Evolutionary conservation across 2,113 vertebrate genomes (phyloP), one percentile per base, ranked within the genome.

Genomic region (Hemibagrus wyckioides): DNA sequence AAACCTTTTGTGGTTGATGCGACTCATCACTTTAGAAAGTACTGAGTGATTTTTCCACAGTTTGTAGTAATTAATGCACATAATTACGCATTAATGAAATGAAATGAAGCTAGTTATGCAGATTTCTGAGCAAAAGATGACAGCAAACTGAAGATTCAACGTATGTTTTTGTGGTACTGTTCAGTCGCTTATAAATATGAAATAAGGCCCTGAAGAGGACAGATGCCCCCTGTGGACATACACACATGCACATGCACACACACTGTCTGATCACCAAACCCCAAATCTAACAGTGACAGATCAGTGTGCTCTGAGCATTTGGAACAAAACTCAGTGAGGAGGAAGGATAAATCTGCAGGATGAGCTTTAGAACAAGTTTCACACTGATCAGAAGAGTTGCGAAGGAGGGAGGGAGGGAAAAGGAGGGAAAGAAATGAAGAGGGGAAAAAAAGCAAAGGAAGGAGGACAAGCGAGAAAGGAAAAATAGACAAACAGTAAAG

Each of bases 181-280:
- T 67, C 25, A 8, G 39, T 67, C 30, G 30, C 14, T 33, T 67
- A 33, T 36, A 67, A 67, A 67, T n/a, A 44, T 9, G n/a, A 50
- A 76, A n/a, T 48, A 50, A n/a, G 41, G 44, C 28, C 25, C 75
- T 14, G 17, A 13, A 81, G 79, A 48, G 75, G 75, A 33, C 57
- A 19, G 75, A 77, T 50, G 73, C 48, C 25, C 44, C 23, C 25
- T n/a, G 23, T 76, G 25, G 73, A 9, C 57, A 91, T 88, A 90
- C 87, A 63, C 89, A 85, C 90, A 88, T 57, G 56, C 75, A 81
- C 54, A 44, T 39, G 48, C 59, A 83, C 36, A 57, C 15, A 17
- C 61, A 25, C 11, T 4, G 25, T 79, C n/a, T 36, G 9, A 23
- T 79, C 28, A 79, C 76, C 76, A 54, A 79, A 56, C 50, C 50